A percentile compares a stretch with the other conserved stretches of the same genome.
Conservation (phyloP, 92 coral and sea anemone genomes). For the Zoanthus gigantus region DNA sequence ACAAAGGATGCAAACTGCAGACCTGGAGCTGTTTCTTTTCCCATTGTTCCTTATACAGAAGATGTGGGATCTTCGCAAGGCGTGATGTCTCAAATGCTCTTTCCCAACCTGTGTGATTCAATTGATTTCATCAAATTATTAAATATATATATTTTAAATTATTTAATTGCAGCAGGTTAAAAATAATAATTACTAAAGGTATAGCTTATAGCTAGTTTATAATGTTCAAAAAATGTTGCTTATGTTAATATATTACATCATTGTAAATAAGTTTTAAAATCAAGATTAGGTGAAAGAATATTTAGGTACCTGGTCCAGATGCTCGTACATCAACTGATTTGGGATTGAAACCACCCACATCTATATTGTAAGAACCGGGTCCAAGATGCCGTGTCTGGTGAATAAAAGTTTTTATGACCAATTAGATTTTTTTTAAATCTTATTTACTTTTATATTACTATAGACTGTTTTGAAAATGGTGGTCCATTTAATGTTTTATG, state of each 20-base stretch:
- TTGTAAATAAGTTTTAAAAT: no score
- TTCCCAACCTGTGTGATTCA: slow-evolving; percentile 87
- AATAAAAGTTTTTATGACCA: neutral
- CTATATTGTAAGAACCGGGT: slow-evolving; percentile 91
- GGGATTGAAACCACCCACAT: slow-evolving; percentile 86
- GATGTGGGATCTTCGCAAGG: slow-evolving; percentile 95
- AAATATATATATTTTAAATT: no score
- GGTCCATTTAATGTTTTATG: neutral
- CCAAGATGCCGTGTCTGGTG: slow-evolving; percentile 86
- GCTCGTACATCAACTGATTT: slow-evolving; percentile 88
- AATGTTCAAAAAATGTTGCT: no score
- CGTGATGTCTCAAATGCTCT: slow-evolving; percentile 94
- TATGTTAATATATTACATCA: no score
- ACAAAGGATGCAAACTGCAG: no score
- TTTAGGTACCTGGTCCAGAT: slow-evolving; percentile 85
- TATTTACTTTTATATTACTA: neutral
- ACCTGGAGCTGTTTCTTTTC: slow-evolving; percentile 98
- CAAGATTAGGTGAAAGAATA: no score
- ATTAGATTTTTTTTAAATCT: neutral
- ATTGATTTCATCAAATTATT: neutral
- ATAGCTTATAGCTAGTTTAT: no score
- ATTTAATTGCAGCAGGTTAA: no score
- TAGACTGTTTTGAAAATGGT: neutral
- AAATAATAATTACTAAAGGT: no score
- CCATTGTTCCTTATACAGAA: slow-evolving; percentile 97